phyloP scores from a whole-genome alignment of 2,888 invertebrate genomes.

The Rhamnusium bicolor region DNA sequence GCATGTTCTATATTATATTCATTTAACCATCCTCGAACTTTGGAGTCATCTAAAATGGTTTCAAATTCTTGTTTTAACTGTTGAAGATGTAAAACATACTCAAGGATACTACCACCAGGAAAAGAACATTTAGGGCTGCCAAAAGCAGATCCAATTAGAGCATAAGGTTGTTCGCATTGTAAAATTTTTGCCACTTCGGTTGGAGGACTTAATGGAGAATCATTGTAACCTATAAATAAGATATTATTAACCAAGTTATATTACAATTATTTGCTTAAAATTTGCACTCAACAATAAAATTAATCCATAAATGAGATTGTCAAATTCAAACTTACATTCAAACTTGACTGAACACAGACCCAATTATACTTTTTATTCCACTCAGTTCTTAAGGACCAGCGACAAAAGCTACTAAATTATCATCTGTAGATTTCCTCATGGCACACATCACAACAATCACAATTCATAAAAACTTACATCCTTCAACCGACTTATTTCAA shows the following conservation, averaged over 20 bases:
- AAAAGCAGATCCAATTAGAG: conserved; percentile 62
- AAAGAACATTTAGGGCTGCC: conserved; percentile 66
- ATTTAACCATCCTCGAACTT: conserved; percentile 76
- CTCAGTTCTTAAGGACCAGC: too few relatives aligned
- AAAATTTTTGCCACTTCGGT: conserved; percentile 64
- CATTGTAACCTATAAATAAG: conserved; percentile 62
- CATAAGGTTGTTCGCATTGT: conserved; percentile 65
- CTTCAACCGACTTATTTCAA: too few relatives aligned
- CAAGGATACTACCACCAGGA: conserved; percentile 66
- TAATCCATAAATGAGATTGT: too few relatives aligned
- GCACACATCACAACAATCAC: too few relatives aligned
- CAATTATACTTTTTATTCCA: too few relatives aligned
- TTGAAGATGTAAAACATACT: conserved; percentile 69
- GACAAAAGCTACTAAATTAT: too few relatives aligned
- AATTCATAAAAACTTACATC: too few relatives aligned
- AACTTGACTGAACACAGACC: too few relatives aligned
- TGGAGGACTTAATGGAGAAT: conserved; percentile 73
- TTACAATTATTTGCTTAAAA: background rate
- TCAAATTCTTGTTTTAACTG: conserved; percentile 72
- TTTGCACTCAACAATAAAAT: too few relatives aligned
- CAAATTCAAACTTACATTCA: too few relatives aligned
- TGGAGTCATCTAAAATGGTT: conserved; percentile 69
- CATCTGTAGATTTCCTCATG: too few relatives aligned
- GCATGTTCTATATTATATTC: conserved; percentile 78
- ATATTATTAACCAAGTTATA: background rate